Base-by-base conservation (phyloP, 2,113 vertebrate species). In the Ia io region DNA sequence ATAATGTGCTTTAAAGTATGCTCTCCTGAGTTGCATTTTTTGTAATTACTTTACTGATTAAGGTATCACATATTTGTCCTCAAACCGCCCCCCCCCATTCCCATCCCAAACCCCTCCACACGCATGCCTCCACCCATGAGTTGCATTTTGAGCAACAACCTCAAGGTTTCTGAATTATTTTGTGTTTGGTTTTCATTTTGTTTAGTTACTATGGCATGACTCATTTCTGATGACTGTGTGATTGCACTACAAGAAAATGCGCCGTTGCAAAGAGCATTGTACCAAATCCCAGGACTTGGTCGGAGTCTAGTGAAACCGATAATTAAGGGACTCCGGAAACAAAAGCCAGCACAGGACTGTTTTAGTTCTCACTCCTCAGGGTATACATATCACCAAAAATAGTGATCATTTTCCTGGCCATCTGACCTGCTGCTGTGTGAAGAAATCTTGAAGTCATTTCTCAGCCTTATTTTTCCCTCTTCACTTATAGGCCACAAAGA, bases 381-480 rank as follows among this genome's bases (percentile, higher is more conserved):
- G 95, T 87, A 93, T 97, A 95, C 98, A 92, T 97, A 95, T 98
- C 97, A 96, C 97, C 98, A 98, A 98, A 98, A 98, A 98, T 97
- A 98, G 97, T 95, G 96, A 97, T 96, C 96, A 71, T 98, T 98
- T 98, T 98, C 97, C 97, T 98, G 97, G 97, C 97, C 98, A 94
- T 97, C 95, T 98, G 98, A 98, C 98, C 97, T 97, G 97, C 97
- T 97, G 97, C 98, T 97, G 95, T 98, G 95, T 97, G 97, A 98
- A 98, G 97, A 98, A 98, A 98, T 98, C 98, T 97, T 98, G 96
- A 97, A 98, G 96, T 98, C 95, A 98, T 98, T 98, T 98, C 97
- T 98, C 97, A 98, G 97, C 86, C 96, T 98, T 97, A 97, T 98
- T 96, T 98, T 98, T 97, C 96, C 88, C 91, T 93, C 90, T 98